Conservation (phyloP, 2,888 invertebrate species). For the Monopis laevigella region DNA sequence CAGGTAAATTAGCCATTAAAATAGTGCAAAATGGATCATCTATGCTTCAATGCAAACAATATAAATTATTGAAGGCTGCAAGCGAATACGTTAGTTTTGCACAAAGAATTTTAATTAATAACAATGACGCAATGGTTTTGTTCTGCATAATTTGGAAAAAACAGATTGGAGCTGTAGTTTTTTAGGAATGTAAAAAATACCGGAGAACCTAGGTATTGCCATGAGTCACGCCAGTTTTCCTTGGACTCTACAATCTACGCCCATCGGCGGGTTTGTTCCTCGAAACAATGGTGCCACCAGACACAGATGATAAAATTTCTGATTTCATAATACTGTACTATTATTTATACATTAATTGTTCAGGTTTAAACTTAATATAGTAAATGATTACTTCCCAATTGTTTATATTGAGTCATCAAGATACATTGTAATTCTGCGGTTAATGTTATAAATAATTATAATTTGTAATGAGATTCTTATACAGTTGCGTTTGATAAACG, state of each 20-base stretch:
- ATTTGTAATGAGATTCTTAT: too few species aligned
- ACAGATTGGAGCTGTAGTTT: neutral
- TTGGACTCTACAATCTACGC: slow-evolving; percentile 18
- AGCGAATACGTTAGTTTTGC: slow-evolving; percentile 9
- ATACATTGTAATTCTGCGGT: too few species aligned
- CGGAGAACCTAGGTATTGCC: neutral
- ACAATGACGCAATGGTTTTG: slow-evolving; percentile 49
- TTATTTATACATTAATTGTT: too few species aligned
- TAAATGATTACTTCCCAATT: too few species aligned
- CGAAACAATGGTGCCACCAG: neutral
- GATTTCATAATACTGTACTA: too few species aligned
- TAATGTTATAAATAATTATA: too few species aligned
- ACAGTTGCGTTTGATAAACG: too few species aligned
- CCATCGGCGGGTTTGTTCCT: neutral
- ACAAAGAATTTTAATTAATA: slow-evolving; percentile 37
- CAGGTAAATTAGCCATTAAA: too few species aligned
- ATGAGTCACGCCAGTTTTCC: slow-evolving; percentile 31
- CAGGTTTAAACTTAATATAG: too few species aligned
- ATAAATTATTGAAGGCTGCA: slow-evolving; percentile 27
- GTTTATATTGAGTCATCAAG: too few species aligned
- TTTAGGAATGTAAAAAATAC: neutral
- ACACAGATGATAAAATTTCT: too few species aligned
- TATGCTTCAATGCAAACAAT: neutral
- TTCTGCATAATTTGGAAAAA: slow-evolving; percentile 33
- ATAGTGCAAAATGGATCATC: neutral